These are phyloP conservation scores for Apocrypta bakeri DNA, from an alignment of 1,140 invertebrate species.

Conservation along the genomic window DNA sequence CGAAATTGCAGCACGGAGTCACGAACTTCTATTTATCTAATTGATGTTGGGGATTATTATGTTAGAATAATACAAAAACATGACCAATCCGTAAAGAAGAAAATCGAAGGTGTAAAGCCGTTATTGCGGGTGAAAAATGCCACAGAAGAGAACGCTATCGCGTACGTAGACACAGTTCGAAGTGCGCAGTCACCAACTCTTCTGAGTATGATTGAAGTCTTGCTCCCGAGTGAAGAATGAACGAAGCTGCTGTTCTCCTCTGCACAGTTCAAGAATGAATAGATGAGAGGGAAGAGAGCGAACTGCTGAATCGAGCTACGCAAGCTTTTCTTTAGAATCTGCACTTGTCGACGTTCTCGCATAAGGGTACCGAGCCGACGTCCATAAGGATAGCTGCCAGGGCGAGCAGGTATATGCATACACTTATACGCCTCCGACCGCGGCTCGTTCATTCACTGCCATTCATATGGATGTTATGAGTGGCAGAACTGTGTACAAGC, in stretches of 20 bases:
- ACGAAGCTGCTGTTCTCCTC: neutral
- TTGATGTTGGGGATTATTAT: conserved; percentile 8
- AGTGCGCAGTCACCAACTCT: conserved; percentile 33
- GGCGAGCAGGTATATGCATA: neutral
- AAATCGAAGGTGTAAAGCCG: no score
- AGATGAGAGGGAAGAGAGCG: conserved; percentile 5
- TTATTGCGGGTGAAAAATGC: no score
- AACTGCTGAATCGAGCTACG: neutral
- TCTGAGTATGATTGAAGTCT: neutral
- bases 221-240: neutral
- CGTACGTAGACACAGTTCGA: no score
- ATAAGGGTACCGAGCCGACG: neutral
- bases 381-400: no score
- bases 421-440: neutral
- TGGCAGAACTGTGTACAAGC: neutral
- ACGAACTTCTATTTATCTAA: neutral
- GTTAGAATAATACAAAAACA: no score
- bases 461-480: conserved; percentile 10
- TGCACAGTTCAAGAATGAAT: neutral
- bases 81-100: no score
- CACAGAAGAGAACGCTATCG: no score
- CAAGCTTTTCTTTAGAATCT: conserved; percentile 19
- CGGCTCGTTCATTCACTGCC: neutral
- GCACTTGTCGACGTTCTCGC: neutral
- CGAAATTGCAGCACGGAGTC: no score